Conservation (phyloP, 2,888 invertebrate genomes). For the Odontomyia ornata region DNA sequence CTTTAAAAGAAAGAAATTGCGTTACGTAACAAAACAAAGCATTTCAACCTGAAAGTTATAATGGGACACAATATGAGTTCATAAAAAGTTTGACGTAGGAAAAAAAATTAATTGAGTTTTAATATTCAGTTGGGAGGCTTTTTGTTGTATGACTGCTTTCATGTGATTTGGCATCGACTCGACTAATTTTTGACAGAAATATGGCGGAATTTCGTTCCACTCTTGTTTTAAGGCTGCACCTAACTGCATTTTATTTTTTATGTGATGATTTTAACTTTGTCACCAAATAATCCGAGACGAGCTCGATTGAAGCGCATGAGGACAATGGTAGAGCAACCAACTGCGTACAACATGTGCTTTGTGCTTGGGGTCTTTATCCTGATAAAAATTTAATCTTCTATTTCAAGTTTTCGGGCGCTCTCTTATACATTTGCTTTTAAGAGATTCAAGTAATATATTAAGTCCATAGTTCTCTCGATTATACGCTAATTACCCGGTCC, state of each 20-base stretch:
- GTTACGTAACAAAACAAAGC: background rate
- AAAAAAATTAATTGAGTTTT: no score
- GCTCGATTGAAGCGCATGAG: background rate
- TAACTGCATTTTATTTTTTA: no score
- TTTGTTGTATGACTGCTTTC: background rate
- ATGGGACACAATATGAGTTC: background rate
- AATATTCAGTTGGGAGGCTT: background rate
- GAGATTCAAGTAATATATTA: constrained; percentile 1
- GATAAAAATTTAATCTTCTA: background rate
- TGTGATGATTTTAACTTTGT: background rate
- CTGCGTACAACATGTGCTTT: background rate
- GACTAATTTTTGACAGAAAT: background rate
- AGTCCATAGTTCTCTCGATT: background rate
- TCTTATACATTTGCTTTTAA: background rate
- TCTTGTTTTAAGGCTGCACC: background rate
- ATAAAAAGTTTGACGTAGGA: background rate
- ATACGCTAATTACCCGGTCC: background rate
- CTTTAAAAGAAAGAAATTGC: background rate
- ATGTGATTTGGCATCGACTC: background rate
- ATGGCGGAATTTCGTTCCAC: background rate
- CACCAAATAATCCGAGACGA: background rate
- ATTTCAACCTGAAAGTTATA: background rate
- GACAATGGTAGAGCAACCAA: constrained; percentile 6
- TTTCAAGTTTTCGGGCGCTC: background rate
- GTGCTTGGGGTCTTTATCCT: background rate